These are phyloP conservation scores for Strigops habroptila DNA, from an alignment of 2,113 vertebrate genomes.

Conservation along the genomic window DNA sequence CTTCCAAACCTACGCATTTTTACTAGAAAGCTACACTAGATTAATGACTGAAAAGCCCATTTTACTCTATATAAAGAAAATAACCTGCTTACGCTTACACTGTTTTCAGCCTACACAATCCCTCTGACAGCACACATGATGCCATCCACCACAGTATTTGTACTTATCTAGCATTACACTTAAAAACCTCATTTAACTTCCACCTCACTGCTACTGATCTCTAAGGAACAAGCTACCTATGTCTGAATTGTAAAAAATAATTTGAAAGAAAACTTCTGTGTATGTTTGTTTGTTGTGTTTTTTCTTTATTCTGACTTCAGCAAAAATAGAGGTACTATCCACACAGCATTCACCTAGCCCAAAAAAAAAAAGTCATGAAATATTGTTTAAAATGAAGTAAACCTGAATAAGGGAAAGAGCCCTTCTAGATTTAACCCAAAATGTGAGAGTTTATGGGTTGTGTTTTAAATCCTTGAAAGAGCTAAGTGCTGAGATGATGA, in stretches of 20 bases:
- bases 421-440: background rate
- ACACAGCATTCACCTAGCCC: background rate
- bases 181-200: background rate
- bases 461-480: background rate
- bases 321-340: background rate
- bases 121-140: fast-evolving
- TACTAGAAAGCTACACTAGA: background rate
- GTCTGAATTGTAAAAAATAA: background rate
- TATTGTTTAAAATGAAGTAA: background rate
- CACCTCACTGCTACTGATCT: background rate
- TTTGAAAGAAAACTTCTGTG: background rate
- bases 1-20: background rate
- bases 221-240: background rate
- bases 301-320: background rate
- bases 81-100: background rate
- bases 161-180: background rate
- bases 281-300: background rate
- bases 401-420: background rate
- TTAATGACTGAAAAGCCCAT: background rate
- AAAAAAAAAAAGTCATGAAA: background rate
- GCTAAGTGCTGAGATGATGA: background rate
- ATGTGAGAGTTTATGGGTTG: background rate
- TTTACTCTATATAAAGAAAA: background rate
- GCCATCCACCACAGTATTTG: background rate
- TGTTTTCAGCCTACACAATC: background rate